Base-by-base conservation (phyloP, 2,797 vertebrate genomes). In the Ceryle rudis region DNA sequence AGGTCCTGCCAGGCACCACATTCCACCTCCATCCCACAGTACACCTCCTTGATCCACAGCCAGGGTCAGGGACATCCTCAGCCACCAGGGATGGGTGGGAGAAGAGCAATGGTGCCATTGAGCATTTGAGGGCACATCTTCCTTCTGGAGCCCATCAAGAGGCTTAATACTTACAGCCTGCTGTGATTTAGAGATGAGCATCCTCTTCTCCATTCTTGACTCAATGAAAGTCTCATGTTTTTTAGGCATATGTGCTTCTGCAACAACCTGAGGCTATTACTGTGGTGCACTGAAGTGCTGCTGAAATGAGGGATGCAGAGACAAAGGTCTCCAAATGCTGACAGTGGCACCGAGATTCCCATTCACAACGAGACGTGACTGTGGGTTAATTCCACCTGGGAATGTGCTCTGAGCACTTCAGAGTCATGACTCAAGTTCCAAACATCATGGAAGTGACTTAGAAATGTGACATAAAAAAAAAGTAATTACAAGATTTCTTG, bases 251-350 rank as follows among this genome's bases (percentile, higher is more conserved):
- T 19, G 54, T 7, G 14, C 14, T 61, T 72, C 67, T 90, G 44
- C 62, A 84, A n/a, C 46, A 72, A 52, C 57, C 23, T n/a, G 33
- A 33, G 37, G 33, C 22, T 86, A 14, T 37, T 52, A 33, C 26
- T 61, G 78, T 44, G 55, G 41, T 12, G 46, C 23, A 46, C 14
- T 6, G 11, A 31, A 60, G n/a, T 29, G 31, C 47, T 82, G 52
- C 69, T 0, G 3, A n/a, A 49, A 19, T 0, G 7, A 22, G 17
- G 10, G 8, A 49, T 19, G 33, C 0, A 1, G 31, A 21, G 14
- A 39, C 28, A 78, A 39, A 83, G 33, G 51, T 73, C 70, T 79
- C 33, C 26, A 44, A 71, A 41, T 33, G n/a, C 52, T 93, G 62
- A 21, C 7, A 5, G 62, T 41, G 35, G 41, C n/a, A 54, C 26